A percentile compares a stretch with the other conserved stretches of the same genome.
Conservation (phyloP, 2,888 invertebrate genomes). For the Cremastobaeus sp. region DNA sequence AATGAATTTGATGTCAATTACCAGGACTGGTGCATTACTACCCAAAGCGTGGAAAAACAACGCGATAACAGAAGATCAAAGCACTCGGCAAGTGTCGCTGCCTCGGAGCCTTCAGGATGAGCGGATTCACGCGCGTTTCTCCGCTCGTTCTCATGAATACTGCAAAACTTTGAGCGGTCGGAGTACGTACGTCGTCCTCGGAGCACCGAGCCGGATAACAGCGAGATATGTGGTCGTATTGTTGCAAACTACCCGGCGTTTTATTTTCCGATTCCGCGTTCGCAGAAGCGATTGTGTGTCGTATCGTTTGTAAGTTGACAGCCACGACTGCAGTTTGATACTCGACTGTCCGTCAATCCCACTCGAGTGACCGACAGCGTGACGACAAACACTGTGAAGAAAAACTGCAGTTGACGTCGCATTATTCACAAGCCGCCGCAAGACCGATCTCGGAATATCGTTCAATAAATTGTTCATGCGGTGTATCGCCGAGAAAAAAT, state of each 20-base stretch:
- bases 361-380: constrained; percentile 51
- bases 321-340: constrained; percentile 69
- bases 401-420: constrained; percentile 68
- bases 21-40: constrained; percentile 32
- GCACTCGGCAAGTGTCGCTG: constrained; percentile 66
- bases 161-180: constrained; percentile 67
- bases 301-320: constrained; percentile 75
- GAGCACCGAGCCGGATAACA: constrained; percentile 39
- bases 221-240: constrained; percentile 50
- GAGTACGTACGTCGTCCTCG: constrained; percentile 60
- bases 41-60: constrained; percentile 47
- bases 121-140: constrained; percentile 66
- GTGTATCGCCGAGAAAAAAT: constrained; percentile 21
- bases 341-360: constrained; percentile 67
- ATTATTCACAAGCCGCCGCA: constrained; percentile 65
- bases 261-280: constrained; percentile 62
- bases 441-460: constrained; percentile 40
- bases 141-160: constrained; percentile 70
- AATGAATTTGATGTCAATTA: constrained; percentile 54
- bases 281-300: constrained; percentile 68
- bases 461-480: constrained; percentile 45
- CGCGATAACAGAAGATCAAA: constrained; percentile 59
- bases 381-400: constrained; percentile 63
- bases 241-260: constrained; percentile 37
- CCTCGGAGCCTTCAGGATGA: constrained; percentile 65